Conservation (phyloP, 2,888 invertebrate species). For the Aphidius colemani region DNA sequence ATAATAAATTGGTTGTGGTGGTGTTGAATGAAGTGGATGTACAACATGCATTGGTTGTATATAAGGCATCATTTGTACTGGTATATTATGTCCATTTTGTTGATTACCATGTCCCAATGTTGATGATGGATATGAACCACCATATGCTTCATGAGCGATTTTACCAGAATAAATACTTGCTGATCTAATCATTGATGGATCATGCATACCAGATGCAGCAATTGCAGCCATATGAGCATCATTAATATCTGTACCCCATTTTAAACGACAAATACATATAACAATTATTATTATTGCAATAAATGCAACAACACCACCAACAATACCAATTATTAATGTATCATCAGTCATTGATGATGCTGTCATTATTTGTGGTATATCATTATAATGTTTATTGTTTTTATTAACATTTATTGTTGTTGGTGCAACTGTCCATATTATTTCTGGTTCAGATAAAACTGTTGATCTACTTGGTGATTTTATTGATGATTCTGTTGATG, state of each 20-base stretch:
- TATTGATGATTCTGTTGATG: conserved; percentile 57
- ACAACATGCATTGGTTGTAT: conserved; percentile 54
- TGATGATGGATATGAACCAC: conserved; percentile 50
- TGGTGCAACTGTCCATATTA: conserved; percentile 88
- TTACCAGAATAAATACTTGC: conserved; percentile 54
- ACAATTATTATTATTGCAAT: conserved; percentile 85
- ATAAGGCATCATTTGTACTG: conserved; percentile 54
- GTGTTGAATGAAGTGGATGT: conserved; percentile 42
- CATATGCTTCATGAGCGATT: conserved; percentile 51
- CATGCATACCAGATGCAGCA: conserved; percentile 51
- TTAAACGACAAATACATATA: conserved; percentile 83
- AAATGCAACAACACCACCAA: conserved; percentile 89
- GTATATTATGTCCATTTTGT: conserved; percentile 40
- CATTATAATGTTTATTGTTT: conserved; percentile 62
- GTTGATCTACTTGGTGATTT: conserved; percentile 62
- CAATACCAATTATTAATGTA: conserved; percentile 92
- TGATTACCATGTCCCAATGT: conserved; percentile 50
- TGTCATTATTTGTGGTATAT: conserved; percentile 59
- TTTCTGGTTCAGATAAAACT: conserved; percentile 76
- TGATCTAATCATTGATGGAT: conserved; percentile 51
- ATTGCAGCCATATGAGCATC: conserved; percentile 51
- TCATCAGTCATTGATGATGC: conserved; percentile 80
- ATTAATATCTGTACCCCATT: conserved; percentile 65
- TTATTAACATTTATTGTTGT: conserved; percentile 67
- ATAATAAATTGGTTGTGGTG: conserved; percentile 55